Evolutionary conservation across 2,888 invertebrate genomes (phyloP), one percentile per base, ranked within the genome.

Genomic region (Pollenia griseotomentosa): DNA sequence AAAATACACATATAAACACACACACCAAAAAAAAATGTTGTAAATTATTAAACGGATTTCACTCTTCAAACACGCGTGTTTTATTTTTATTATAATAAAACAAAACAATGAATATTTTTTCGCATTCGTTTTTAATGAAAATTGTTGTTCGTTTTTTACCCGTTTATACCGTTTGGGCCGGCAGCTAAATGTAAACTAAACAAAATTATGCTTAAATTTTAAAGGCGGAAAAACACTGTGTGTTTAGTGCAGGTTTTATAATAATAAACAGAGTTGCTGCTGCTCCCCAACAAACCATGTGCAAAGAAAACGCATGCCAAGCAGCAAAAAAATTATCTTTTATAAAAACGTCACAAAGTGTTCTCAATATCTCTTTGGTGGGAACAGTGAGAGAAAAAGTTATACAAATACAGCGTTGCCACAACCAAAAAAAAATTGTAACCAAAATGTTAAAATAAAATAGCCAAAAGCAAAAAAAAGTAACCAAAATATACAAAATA

Each of bases 111-210:
- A 33, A 63, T 14, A 55, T 16, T 71, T 23, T 53, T 61, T 61
- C 74, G 71, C 65, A 74, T 53, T 83, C 80, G 83, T 71, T 68
- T 65, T n/a, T 59, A 55, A 48, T 53, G 12, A 19, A 40, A 19
- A 55, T 61, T 40, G 57, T 19, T 42, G 2, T 51, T 68, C 19
- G 40, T 40, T 61, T 12, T 53, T 46, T 40, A 65, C 19, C 63
- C 84, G 68, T 68, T 70, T 44, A 48, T 11, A 77, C 65, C 68
- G 71, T 82, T 81, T 51, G 71, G 73, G 66, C 87, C 87, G 87
- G 87, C 87, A 84, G 87, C 84, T 84, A 78, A 81, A 84, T 63
- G 80, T 84, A 81, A 81, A 87, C 87, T 87, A 68, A 87, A 74
- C 23, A 23, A 65, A 33, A 48, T 61, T 63, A 10, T 55, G 48